Conservation (phyloP, 2,888 invertebrate genomes). For the Hirtodrosophila confusa region DNA sequence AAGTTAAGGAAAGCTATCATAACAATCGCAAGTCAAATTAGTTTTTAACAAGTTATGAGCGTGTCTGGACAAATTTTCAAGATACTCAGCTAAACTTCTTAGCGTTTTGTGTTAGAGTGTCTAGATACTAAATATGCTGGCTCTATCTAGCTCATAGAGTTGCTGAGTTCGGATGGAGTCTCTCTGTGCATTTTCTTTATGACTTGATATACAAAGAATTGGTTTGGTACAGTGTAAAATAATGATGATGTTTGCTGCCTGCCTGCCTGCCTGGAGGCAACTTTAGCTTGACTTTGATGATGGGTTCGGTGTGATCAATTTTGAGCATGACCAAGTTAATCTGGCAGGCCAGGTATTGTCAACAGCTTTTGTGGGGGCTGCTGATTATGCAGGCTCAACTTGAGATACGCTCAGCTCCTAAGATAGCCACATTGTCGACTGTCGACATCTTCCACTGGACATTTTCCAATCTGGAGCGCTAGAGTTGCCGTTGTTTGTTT, state of each 20-base stretch:
- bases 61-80: too few relatives aligned
- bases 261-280: conserved; percentile 6
- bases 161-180: too few relatives aligned
- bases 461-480: conserved; percentile 68
- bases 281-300: conserved; percentile 39
- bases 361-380: conserved; percentile 52
- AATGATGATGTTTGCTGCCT: conserved; percentile 13
- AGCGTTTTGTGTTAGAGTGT: too few relatives aligned
- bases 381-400: conserved; percentile 45
- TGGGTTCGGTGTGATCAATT: conserved; percentile 60
- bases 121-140: too few relatives aligned
- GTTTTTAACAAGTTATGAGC: too few relatives aligned
- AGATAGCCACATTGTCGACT: conserved; percentile 51
- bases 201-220: too few relatives aligned
- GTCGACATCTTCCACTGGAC: conserved; percentile 72
- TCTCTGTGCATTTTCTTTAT: too few relatives aligned
- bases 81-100: too few relatives aligned
- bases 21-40: too few relatives aligned
- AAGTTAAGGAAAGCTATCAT: too few relatives aligned
- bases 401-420: conserved; percentile 29
- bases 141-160: too few relatives aligned
- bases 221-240: conserved; percentile 21
- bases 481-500: conserved; percentile 29
- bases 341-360: conserved; percentile 42
- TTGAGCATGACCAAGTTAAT: conserved; percentile 57